Evolutionary conservation across 2,113 vertebrate genomes (phyloP).

Genomic region (Ciconia maguari): DNA sequence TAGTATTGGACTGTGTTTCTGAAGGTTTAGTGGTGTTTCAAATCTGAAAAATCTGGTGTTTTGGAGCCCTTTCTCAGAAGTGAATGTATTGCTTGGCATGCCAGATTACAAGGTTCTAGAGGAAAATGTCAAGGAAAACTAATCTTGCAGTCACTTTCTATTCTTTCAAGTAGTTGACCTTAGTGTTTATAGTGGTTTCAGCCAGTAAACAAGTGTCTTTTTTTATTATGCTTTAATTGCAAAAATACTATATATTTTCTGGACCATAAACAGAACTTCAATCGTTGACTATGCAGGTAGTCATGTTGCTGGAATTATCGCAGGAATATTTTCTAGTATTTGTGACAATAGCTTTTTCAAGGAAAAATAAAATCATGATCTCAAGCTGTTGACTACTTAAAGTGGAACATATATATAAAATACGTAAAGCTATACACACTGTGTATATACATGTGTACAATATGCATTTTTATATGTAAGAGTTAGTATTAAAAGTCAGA

Average conservation of each 20-base stretch:
- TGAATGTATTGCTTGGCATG: neutral
- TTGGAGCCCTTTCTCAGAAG: neutral
- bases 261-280: neutral
- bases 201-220: neutral
- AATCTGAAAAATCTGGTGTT: neutral
- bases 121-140: neutral
- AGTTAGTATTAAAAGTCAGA: neutral
- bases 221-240: neutral
- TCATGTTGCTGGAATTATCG: neutral
- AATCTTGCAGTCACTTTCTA: neutral
- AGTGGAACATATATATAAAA: neutral
- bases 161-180: neutral
- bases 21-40: neutral
- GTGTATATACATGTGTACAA: neutral
- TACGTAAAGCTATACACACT: neutral
- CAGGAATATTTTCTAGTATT: neutral
- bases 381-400: neutral
- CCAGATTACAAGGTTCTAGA: neutral
- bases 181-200: neutral
- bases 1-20: neutral
- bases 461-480: neutral
- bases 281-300: neutral
- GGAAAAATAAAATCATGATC: neutral
- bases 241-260: neutral
- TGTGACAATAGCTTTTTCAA: neutral